Percentiles rank a stretch among this genome's conserved stretches.
Evolutionary conservation across 2,888 invertebrate genomes (phyloP).

Genomic region (Phalera bucephala): DNA sequence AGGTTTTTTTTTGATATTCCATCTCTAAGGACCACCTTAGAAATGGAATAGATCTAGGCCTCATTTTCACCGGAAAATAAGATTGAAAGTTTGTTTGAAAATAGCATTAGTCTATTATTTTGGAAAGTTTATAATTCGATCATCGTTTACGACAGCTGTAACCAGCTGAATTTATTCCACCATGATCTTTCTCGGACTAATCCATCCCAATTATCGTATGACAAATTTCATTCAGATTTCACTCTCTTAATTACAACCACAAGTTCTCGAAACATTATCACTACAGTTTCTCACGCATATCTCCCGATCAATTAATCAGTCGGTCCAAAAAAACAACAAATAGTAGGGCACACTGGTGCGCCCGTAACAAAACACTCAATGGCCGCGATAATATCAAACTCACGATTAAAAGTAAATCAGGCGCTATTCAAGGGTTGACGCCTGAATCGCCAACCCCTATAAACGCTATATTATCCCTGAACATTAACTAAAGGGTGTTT

Average conservation of each 20-base stretch:
- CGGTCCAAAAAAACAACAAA: conserved; percentile 39
- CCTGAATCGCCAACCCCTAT: conserved; percentile 59
- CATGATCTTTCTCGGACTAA: too few relatives aligned
- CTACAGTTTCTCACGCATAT: conserved; percentile 22
- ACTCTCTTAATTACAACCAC: conserved; percentile 8
- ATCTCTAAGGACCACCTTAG: too few relatives aligned
- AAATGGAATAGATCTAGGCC: too few relatives aligned
- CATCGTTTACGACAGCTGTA: too few relatives aligned
- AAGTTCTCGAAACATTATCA: conserved; percentile 18
- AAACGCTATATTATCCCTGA: conserved; percentile 27
- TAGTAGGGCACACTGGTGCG: conserved; percentile 31
- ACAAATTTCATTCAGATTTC: neutral
- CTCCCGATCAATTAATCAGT: conserved; percentile 23
- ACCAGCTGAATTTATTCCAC: too few relatives aligned
- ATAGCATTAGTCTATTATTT: too few relatives aligned
- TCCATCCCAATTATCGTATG: neutral
- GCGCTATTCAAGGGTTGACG: conserved; percentile 57
- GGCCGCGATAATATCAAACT: conserved; percentile 65
- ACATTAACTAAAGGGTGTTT: conserved; percentile 64
- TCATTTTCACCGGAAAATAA: too few relatives aligned
- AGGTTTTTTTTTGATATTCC: too few relatives aligned
- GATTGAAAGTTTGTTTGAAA: too few relatives aligned
- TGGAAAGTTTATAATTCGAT: too few relatives aligned
- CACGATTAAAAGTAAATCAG: conserved; percentile 78
- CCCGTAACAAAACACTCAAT: conserved; percentile 70